phyloP scores from a whole-genome alignment of 2,888 invertebrate genomes.

The Hyalella azteca region DNA sequence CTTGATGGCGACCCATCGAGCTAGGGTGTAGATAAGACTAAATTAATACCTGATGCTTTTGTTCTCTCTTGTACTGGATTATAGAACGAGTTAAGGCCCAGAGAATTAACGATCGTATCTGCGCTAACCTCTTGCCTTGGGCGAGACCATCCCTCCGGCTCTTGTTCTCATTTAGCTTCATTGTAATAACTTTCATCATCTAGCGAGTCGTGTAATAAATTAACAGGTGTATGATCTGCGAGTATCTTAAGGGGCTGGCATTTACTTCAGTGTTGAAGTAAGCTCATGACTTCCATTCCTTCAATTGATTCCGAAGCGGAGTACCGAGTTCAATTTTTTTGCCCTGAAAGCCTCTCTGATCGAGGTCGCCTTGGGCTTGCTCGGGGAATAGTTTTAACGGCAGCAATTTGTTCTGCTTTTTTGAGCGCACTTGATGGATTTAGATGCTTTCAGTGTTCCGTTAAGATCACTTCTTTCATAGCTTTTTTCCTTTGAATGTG shows the following conservation, averaged over 20 bases:
- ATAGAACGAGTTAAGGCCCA: too few species aligned
- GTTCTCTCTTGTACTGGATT: too few species aligned
- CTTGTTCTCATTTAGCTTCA: neutral
- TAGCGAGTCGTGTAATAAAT: neutral
- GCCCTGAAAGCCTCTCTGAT: too few species aligned
- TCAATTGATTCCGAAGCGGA: neutral
- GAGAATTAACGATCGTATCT: neutral
- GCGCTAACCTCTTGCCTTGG: neutral
- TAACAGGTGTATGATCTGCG: neutral
- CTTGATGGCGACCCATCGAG: neutral
- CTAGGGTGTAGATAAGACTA: neutral
- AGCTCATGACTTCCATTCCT: neutral
- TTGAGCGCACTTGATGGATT: too few species aligned
- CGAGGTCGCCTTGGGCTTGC: too few species aligned
- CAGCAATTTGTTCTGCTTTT: too few species aligned
- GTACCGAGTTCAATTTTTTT: neutral
- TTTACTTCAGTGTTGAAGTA: neutral
- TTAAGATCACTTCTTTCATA: neutral
- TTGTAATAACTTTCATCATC: neutral
- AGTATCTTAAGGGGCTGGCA: neutral
- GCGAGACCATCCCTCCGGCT: neutral
- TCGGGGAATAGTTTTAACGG: too few species aligned
- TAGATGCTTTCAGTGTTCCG: too few species aligned
- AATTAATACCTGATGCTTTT: neutral
- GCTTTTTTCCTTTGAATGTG: neutral